Evolutionary conservation across 1,140 invertebrate species (phyloP), one percentile per base, ranked within the genome.

Genomic region (Polypedilum pembai): DNA sequence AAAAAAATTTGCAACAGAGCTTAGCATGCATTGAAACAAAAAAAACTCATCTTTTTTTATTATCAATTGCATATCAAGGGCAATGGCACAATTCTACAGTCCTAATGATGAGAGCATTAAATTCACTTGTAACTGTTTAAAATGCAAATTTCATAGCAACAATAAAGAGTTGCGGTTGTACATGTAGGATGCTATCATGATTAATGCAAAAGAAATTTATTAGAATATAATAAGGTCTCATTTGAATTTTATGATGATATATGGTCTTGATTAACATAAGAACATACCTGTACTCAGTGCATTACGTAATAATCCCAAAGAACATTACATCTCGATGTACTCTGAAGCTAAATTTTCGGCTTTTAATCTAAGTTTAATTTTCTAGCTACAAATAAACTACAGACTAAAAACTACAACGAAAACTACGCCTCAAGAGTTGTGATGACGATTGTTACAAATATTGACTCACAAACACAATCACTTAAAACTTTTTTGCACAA

Each of bases 341-440:
- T 69, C 20, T 69, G 65, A 69, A 69, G 65, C 17, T 20, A 69
- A 69, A 69, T 69, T 69, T 69, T 69, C 65, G 65, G 65, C 65
- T 69, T 69, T 69, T 69, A 69, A 69, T 69, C 65, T 69, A 69
- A 69, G 65, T 69, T 69, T 20, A 20, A 69, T 69, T 33, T 33
- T 69, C 65, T 69, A 69, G 7, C 20, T 69, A 20, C 17, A 69
- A 20, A 21, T 66, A 21, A 69, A 69, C 65, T 69, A 69, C 17
- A 69, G 65, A 69, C 65, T 69, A 69, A 69, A 69, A 69, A 69
- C 65, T 69, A 69, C 65, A 69, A 8, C 65, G 65, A 69, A 69
- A 69, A 69, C 20, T 69, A 69, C 65, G 65, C 65, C 18, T 69
- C 65, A 69, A 69, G 45, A 56, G 45, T n/a, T 33, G 1, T 33